These are phyloP conservation scores for Fopius arisanus DNA, from an alignment of 1,140 invertebrate genomes.

Conservation along the genomic window DNA sequence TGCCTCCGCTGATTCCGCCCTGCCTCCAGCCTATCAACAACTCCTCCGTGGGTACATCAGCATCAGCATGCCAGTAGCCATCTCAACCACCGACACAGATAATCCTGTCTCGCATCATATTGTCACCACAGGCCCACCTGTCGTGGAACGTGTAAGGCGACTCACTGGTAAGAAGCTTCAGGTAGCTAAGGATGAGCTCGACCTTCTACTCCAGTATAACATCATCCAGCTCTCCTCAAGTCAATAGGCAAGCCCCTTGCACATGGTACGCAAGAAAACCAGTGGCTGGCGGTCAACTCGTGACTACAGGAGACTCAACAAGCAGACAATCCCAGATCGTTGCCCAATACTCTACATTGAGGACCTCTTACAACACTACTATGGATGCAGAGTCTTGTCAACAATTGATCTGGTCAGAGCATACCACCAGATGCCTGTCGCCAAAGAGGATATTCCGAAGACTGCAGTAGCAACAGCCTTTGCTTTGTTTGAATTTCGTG, in stretches of 20 bases:
- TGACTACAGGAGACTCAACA: slow-evolving; percentile 55
- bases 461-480: slow-evolving; percentile 49
- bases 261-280: slow-evolving; percentile 48
- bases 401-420: slow-evolving; percentile 55
- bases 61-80: slow-evolving; percentile 51
- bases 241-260: slow-evolving; percentile 53
- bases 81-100: slow-evolving; percentile 21
- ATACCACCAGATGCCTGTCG: slow-evolving; percentile 58
- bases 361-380: slow-evolving; percentile 47
- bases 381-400: slow-evolving; percentile 46
- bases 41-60: slow-evolving; percentile 38
- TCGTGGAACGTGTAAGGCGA: slow-evolving; percentile 33
- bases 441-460: slow-evolving; percentile 43
- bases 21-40: slow-evolving; percentile 29
- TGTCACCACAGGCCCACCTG: slow-evolving; percentile 39
- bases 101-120: slow-evolving; percentile 43
- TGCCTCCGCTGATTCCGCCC: too few species aligned
- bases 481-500: slow-evolving; percentile 38
- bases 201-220: slow-evolving; percentile 44
- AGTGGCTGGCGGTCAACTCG: slow-evolving; percentile 45
- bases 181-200: slow-evolving; percentile 45
- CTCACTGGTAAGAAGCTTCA: slow-evolving; percentile 43
- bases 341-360: slow-evolving; percentile 46
- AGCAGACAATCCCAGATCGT: slow-evolving; percentile 42
- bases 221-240: slow-evolving; percentile 47